phyloP scores from a whole-genome alignment of 1,140 invertebrate species.

The Zaprionus ornatus region DNA sequence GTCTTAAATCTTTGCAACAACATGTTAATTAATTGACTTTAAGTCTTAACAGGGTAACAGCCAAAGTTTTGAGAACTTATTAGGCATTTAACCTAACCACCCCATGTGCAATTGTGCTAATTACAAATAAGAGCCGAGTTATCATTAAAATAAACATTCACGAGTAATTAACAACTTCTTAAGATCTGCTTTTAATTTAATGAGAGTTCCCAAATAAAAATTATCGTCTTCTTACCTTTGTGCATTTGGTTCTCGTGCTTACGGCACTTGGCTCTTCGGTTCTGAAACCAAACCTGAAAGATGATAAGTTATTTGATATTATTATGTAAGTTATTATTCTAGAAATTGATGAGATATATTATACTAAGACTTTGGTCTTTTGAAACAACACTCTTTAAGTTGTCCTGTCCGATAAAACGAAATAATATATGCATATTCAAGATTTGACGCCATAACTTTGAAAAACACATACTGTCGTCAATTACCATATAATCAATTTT shows the following conservation, averaged over 20 bases:
- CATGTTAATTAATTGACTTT: background rate
- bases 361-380: no score
- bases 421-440: no score
- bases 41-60: background rate
- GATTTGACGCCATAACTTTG: no score
- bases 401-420: no score
- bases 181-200: background rate
- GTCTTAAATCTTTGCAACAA: background rate
- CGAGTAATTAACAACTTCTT: background rate
- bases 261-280: slow-evolving; percentile 96
- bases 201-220: background rate
- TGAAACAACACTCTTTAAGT: no score
- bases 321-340: background rate
- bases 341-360: no score
- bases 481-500: background rate
- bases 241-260: slow-evolving; percentile 98
- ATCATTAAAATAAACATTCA: background rate
- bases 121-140: background rate
- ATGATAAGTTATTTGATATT: slow-evolving; percentile 5
- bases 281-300: slow-evolving; percentile 97
- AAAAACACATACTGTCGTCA: background rate
- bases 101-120: background rate
- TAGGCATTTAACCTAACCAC: background rate
- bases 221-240: slow-evolving; percentile 88
- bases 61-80: background rate